Evolutionary conservation across 2,797 vertebrate genomes (phyloP).

Genomic region (Megalops cyprinoides): DNA sequence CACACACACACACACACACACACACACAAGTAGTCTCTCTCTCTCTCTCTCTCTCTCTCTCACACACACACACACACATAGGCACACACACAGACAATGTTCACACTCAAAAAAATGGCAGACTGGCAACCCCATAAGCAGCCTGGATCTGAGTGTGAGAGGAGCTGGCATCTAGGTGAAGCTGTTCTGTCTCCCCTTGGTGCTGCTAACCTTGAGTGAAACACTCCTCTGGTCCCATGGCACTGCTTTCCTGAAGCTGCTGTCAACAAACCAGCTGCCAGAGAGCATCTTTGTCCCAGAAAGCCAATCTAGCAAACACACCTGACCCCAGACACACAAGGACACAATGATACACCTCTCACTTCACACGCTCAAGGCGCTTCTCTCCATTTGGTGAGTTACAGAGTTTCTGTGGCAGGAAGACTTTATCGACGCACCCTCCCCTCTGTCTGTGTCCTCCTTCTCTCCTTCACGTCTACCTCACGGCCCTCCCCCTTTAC

Average conservation of each 20-base stretch:
- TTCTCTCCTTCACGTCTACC: too few relatives aligned
- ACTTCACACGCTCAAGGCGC: background rate
- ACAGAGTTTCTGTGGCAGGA: background rate
- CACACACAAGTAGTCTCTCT: background rate
- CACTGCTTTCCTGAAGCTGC: background rate
- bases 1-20: background rate
- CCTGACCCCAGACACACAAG: conserved; percentile 1
- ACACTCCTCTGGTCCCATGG: background rate
- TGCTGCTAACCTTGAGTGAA: conserved; percentile 4
- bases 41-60: background rate
- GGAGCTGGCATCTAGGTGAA: background rate
- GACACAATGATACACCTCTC: background rate
- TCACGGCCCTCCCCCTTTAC: too few relatives aligned
- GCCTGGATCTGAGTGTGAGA: background rate
- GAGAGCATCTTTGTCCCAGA: conserved; percentile 3
- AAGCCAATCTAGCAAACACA: conserved; percentile 3
- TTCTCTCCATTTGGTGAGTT: background rate
- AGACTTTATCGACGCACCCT: background rate
- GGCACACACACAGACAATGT: background rate
- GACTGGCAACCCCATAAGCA: background rate
- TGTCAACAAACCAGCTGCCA: conserved; percentile 21
- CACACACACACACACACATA: background rate
- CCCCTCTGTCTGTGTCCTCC: background rate
- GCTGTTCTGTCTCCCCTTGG: background rate
- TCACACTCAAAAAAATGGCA: background rate